Percentiles rank a stretch among this genome's conserved stretches.
phyloP scores from a whole-genome alignment of 2,797 vertebrate genomes.

The Melopsittacus undulatus region DNA sequence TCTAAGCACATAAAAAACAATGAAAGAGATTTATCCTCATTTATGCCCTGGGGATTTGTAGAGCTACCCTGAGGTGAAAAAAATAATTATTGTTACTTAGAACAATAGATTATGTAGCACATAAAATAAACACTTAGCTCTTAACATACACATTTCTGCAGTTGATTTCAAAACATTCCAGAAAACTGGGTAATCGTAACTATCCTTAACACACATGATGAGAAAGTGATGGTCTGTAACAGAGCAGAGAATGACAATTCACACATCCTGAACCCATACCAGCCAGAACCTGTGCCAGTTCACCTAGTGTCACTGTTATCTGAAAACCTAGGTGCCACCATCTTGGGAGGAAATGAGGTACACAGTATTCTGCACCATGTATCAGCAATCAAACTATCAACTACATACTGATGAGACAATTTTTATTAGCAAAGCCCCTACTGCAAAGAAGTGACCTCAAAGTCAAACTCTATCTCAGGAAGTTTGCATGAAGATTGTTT shows the following conservation, averaged over 20 bases:
- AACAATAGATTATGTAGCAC: conserved; percentile 3
- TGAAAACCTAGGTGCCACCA: not conserved
- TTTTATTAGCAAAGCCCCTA: not conserved
- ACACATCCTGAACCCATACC: not conserved
- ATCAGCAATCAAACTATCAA: conserved; percentile 5
- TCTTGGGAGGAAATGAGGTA: not conserved
- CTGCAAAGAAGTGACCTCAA: conserved; percentile 1
- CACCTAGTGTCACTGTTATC: not conserved
- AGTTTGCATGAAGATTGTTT: not conserved
- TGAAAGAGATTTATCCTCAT: not conserved
- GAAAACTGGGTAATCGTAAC: not conserved
- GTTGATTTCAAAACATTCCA: not conserved
- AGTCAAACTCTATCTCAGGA: conserved; percentile 20
- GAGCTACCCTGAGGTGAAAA: rapidly evolving
- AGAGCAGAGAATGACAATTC: not conserved
- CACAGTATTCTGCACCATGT: not conserved
- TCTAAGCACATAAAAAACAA: not conserved
- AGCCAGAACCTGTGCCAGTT: not conserved
- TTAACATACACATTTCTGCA: not conserved
- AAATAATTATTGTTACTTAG: not conserved
- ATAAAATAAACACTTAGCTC: conserved; percentile 21
- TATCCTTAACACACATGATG: not conserved
- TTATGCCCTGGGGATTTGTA: not conserved
- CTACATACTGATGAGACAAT: not conserved
- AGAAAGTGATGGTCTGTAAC: not conserved